Conservation (phyloP, 2,888 invertebrate species). For the Lydus trimaculatus region DNA sequence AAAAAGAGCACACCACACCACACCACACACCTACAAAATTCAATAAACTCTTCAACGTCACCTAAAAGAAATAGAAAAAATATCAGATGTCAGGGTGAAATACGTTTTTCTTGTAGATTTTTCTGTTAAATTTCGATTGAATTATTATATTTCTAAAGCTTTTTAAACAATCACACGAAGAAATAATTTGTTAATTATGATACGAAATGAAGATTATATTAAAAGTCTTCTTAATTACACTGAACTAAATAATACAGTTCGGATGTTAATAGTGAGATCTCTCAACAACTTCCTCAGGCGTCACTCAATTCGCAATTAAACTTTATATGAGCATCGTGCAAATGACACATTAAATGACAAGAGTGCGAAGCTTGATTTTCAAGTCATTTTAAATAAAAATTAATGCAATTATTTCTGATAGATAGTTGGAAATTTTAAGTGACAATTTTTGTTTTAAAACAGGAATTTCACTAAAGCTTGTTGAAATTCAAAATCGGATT, state of each 20-base stretch:
- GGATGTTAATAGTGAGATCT: background rate
- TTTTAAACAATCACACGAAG: background rate
- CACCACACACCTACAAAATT: conserved; percentile 16
- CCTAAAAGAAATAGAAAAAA: conserved; percentile 21
- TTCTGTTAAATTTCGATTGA: background rate
- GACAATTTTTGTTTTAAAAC: too few species aligned
- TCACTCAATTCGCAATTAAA: conserved; percentile 15
- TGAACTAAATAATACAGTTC: background rate
- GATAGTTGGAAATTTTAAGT: background rate
- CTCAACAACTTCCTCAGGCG: conserved; percentile 13
- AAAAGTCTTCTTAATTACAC: background rate
- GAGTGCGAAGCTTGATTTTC: conserved; percentile 4
- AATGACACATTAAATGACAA: conserved; percentile 6
- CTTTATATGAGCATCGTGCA: conserved; percentile 12
- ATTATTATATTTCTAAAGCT: background rate
- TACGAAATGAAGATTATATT: background rate
- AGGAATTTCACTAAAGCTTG: background rate
- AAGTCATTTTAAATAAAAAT: conserved; percentile 11
- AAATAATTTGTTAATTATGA: background rate
- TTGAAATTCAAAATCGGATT: conserved; percentile 17
- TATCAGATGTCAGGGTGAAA: conserved; percentile 24
- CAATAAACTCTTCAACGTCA: conserved; percentile 27
- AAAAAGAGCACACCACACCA: background rate
- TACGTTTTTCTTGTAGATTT: conserved; percentile 4
- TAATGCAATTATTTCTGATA: background rate